Base-by-base conservation (phyloP, 2,797 vertebrate species). In the Lepus oiostolus region DNA sequence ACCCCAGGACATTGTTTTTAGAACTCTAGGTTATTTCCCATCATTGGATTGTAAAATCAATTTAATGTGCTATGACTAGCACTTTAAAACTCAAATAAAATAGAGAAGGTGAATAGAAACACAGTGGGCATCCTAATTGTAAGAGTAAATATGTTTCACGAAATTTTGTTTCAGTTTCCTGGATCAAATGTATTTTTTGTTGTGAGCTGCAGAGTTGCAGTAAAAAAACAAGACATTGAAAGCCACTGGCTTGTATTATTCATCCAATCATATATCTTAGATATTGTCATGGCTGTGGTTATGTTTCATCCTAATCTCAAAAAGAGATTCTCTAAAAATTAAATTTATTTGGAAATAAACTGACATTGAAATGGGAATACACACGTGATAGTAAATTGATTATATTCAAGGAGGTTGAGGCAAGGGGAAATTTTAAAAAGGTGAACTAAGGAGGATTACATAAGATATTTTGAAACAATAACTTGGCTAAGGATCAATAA, bases 21-120 rank as follows among this genome's bases (percentile, higher is more conserved):
- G 74, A 91, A 84, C 28, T 47, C 52, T 63, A 22, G 4, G 4
- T 88, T 85, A 54, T 77, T 67, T 88, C n/a, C 30, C 67, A 76
- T 90, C 54, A 63, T 19, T 88, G 38, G 65, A 65, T 32, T 95
- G 22, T 83, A 22, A 95, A 90, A 70, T 86, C 42, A 89, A 28
- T 54, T 89, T 86, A 90, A 86, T 93, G 60, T 54, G 38, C 76
- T 81, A 4, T 81, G 11, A 92, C 28, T 74, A 71, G 32, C 28
- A 30, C 52, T 86, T 79, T 52, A 30, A 65, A 71, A 90, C 54
- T 67, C 22, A 92, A 93, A 68, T 71, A 62, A 70, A 92, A 70
- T 67, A 83, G 47, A 91, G 13, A 30, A 74, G 24, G n/a, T 81
- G 32, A 77, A 76, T 75, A 86, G 32, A 90, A 89, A 86, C 58